Evolutionary conservation across 2,888 invertebrate species (phyloP).

Genomic region (Athripsodes cinereus): DNA sequence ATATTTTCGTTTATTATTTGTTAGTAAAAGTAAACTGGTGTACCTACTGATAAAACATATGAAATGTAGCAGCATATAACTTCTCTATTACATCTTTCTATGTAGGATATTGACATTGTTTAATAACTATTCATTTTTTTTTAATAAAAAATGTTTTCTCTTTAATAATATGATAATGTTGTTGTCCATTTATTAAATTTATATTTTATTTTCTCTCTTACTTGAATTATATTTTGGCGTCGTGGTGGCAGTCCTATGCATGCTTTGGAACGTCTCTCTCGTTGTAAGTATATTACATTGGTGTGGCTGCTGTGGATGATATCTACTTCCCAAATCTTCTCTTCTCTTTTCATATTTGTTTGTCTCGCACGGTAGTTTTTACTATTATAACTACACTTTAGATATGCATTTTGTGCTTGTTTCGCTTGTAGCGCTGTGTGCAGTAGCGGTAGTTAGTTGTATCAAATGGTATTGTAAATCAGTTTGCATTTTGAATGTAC

Average conservation of each 20-base stretch:
- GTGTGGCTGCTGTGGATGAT: neutral
- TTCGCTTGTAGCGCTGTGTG: neutral
- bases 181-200: neutral
- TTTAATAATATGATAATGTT: no score
- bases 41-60: no score
- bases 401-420: conserved; percentile 5
- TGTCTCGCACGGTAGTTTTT: neutral
- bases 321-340: conserved; percentile 4
- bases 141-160: no score
- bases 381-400: neutral
- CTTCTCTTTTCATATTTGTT: neutral
- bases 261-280: conserved; percentile 83
- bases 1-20: no score
- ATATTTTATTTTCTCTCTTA: conserved; percentile 9
- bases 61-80: no score
- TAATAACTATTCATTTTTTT: no score
- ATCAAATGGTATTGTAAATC: neutral
- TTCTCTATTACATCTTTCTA: no score
- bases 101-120: no score
- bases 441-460: neutral
- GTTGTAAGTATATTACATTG: conserved; percentile 68
- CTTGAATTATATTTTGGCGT: conserved; percentile 22
- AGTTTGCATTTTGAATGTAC: neutral
- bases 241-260: conserved; percentile 65
- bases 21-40: no score